Base-by-base conservation (phyloP, 2,113 vertebrate species). In the Nycticryphes semicollaris region DNA sequence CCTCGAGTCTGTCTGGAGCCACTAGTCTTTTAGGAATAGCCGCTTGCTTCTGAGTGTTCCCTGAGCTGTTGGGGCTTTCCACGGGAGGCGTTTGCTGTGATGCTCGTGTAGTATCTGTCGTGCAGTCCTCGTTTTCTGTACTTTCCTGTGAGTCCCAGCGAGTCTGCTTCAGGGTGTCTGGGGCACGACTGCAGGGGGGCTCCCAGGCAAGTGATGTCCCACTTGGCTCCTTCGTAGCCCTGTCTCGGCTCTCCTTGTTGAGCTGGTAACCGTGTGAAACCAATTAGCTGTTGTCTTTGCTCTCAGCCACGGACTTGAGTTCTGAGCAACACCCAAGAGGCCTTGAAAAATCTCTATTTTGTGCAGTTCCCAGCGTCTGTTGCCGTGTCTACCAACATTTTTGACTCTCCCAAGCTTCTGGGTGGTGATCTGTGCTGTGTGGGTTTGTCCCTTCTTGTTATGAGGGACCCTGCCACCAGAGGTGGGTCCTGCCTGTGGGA, bases 31-130 rank as follows among this genome's bases (percentile, higher is more conserved):
- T 91, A 89, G 92, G 82, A 95, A 31, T 69, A 95, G 84, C 87
- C 68, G 94, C 82, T 97, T 96, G 86, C 96, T 96, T 63, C 62
- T n/a, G 30, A 79, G 83, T 22, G 19, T 90, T 90, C 88, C 74
- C 67, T 0, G 2, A 89, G 62, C 81, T 82, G 37, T 30, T 25
- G 60, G 93, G 89, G 82, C 87, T 78, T 95, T 75, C 47, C 51
- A 17, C n/a, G 69, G 77, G 78, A 69, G 64, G 50, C 12, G 0
- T 83, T 89, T 87, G 72, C 95, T 83, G 84, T 78, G 69, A 6
- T 76, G 80, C 6, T 75, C 66, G 4, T 39, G 56, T 62, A 41
- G n/a, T 80, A 17, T 76, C 43, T 90, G 74, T 76, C 1, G 3
- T 67, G 60, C 60, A 51, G 80, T 72, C 62, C 66, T 68, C 0